Base-by-base conservation (phyloP, 1,140 invertebrate species). In the Notospermus geniculatus region DNA sequence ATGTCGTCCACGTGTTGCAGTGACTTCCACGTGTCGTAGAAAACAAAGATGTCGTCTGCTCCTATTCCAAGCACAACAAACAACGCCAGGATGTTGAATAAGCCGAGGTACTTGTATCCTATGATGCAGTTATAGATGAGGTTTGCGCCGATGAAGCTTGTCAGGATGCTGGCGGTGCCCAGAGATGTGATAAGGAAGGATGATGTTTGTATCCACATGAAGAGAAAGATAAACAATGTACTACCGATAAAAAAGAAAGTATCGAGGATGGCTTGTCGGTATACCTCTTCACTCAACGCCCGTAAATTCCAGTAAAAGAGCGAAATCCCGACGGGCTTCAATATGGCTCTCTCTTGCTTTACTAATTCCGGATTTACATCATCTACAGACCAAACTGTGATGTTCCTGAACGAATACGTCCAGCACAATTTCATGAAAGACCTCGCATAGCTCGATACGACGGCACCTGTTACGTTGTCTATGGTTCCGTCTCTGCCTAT, bases 11-110 rank as follows among this genome's bases (percentile, higher is more conserved):
- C 19, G n/a, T 50, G 5, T 19, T 27, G 46, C 46, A 27, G 25
- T 19, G n/a, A 50, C 25, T 50, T 50, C 46, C 46, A 50, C 19
- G n/a, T 50, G 46, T 50, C 46, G n/a, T 27, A 50, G 25, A 22
- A 50, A 50, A 50, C n/a, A n/a, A 50, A 50, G 4, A 50, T 50
- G 46, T 50, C 46, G 46, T 50, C 46, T 19, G 46, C 46, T 19
- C 46, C 46, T 5, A 50, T 50, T 19, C 46, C 46, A 19, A 50
- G 46, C 4, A 50, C 25, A 22, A 50, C 25, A 27, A 50, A 50
- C 4, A 50, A 7, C 46, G 46, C n/a, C 5, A 50, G 25, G 46
- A 50, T 50, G 46, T 50, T 19, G 46, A 50, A 50, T 9, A 50
- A n/a, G n/a, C 46, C 46, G n/a, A 50, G 25, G n/a, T 50, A 50